Percentiles rank a stretch among this genome's conserved stretches.
Evolutionary conservation across 1,140 invertebrate genomes (phyloP).

Genomic region (Drosophila repletoides): DNA sequence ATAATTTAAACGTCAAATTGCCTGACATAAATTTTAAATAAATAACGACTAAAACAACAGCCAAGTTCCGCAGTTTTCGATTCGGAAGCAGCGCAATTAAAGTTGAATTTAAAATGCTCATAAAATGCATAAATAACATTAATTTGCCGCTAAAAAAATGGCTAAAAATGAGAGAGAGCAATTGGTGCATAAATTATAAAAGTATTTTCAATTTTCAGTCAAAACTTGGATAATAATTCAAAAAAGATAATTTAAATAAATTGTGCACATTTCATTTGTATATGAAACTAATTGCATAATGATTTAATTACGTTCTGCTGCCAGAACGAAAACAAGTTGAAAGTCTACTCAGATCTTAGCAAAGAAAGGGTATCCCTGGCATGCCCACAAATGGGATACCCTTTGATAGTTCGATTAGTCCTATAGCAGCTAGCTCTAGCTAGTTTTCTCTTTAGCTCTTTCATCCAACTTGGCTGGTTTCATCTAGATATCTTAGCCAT

Average conservation of each 20-base stretch:
- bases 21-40: slow-evolving; percentile 19
- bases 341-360: not conserved
- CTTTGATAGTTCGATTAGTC: no score
- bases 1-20: not conserved
- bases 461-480: no score
- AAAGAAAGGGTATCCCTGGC: not conserved
- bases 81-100: slow-evolving; percentile 47
- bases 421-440: no score
- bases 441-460: no score
- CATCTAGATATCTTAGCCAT: no score
- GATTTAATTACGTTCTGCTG: slow-evolving; percentile 27
- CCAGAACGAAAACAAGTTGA: not conserved
- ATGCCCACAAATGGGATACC: not conserved
- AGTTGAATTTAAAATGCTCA: slow-evolving; percentile 23
- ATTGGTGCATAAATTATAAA: slow-evolving; percentile 32
- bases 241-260: slow-evolving; percentile 18
- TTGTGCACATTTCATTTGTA: slow-evolving; percentile 7
- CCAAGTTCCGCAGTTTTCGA: slow-evolving; percentile 32
- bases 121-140: slow-evolving; percentile 39
- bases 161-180: not conserved
- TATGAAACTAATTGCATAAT: slow-evolving; percentile 28
- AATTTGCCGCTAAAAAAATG: slow-evolving; percentile 11
- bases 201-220: slow-evolving; percentile 13
- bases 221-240: slow-evolving; percentile 15
- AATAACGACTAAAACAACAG: not conserved